Evolutionary conservation across 2,113 vertebrate genomes (phyloP).

Genomic region (Dendrocopos noguchii): DNA sequence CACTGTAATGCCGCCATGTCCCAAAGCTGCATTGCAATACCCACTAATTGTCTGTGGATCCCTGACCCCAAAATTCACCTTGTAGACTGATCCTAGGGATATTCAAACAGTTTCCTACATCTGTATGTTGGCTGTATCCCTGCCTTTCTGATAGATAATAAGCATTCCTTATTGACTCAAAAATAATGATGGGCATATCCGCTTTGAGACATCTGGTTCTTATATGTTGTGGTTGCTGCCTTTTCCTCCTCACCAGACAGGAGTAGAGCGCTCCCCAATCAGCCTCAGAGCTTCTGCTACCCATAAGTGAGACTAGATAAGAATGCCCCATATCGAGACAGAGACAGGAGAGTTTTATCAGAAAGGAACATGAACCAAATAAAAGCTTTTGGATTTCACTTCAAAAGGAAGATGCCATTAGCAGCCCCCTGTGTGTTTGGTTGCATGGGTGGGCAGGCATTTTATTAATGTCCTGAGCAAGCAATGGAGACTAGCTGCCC

Average conservation of each 20-base stretch:
- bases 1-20: not conserved
- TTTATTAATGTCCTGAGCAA: constrained; percentile 29
- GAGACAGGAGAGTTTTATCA: constrained; percentile 55
- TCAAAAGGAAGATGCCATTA: constrained; percentile 65
- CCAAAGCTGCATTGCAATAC: not conserved
- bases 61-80: not conserved
- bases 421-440: constrained; percentile 21
- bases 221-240: not conserved
- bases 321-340: constrained; percentile 36
- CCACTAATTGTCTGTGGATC: not conserved
- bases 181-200: not conserved
- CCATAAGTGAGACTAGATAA: constrained; percentile 58
- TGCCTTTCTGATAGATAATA: not conserved
- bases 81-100: not conserved
- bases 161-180: not conserved
- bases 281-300: constrained; percentile 37
- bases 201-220: not conserved
- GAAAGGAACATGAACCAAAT: constrained; percentile 48
- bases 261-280: not conserved
- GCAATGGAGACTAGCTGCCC: not conserved
- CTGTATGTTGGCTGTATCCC: not conserved
- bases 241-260: not conserved
- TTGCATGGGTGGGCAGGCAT: constrained; percentile 34
- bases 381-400: constrained; percentile 55
- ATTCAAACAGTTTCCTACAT: not conserved